These are phyloP conservation scores for Pogonocichla stellata DNA, from an alignment of 2,113 vertebrate species.

Conservation along the genomic window DNA sequence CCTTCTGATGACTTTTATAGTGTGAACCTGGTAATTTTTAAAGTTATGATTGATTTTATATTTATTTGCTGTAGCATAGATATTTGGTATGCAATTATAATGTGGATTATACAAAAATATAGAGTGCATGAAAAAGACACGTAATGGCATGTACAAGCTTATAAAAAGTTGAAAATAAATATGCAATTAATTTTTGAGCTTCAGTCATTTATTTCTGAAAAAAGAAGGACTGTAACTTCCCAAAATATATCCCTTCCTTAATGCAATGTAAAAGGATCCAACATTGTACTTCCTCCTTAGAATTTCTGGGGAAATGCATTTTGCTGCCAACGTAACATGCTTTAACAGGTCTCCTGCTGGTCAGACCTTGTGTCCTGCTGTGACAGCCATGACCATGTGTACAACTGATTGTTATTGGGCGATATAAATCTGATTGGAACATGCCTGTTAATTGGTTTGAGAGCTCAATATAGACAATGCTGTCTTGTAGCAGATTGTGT, in stretches of 20 bases:
- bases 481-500: slow-evolving; percentile 75
- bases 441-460: slow-evolving; percentile 81
- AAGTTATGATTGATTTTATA: neutral
- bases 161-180: neutral
- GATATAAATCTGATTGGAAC: slow-evolving; percentile 76
- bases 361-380: slow-evolving; percentile 61
- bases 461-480: slow-evolving; percentile 79
- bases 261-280: slow-evolving; percentile 14
- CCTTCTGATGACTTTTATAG: neutral
- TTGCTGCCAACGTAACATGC: slow-evolving; percentile 59
- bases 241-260: slow-evolving; percentile 24
- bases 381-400: slow-evolving; percentile 71
- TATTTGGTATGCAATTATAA: neutral
- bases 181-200: neutral
- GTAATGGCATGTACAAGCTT: neutral
- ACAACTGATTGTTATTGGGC: slow-evolving; percentile 69
- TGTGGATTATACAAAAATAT: neutral
- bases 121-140: neutral
- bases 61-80: neutral
- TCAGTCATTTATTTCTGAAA: neutral
- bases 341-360: slow-evolving; percentile 73
- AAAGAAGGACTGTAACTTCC: slow-evolving; percentile 20
- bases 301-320: slow-evolving; percentile 56
- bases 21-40: neutral
- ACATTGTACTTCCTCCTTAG: slow-evolving; percentile 55